Conservation (phyloP, 1,140 invertebrate genomes). For the Atta cephalotes region DNA sequence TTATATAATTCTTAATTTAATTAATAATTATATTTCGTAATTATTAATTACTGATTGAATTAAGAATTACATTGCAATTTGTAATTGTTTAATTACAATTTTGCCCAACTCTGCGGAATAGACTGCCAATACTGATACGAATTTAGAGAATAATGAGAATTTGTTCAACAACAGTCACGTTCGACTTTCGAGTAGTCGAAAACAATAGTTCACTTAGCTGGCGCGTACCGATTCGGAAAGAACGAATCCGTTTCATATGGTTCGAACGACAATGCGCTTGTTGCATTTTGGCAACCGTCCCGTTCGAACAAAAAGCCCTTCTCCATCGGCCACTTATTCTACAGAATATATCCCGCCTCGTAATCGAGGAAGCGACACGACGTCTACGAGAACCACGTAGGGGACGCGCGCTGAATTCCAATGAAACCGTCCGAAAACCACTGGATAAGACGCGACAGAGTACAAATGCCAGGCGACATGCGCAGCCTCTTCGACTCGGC, state of each 20-base stretch:
- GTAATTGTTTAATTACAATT: no score
- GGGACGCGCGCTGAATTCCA: conserved; percentile 52
- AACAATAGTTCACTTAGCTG: conserved; percentile 35
- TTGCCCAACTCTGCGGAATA: neutral
- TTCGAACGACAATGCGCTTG: conserved; percentile 58
- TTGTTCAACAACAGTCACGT: conserved; percentile 24
- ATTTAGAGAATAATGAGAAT: conserved; percentile 24
- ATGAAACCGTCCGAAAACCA: conserved; percentile 52
- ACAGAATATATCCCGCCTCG: neutral
- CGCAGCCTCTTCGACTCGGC: neutral
- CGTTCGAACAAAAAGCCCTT: neutral
- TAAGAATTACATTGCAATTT: no score
- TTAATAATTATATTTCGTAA: no score
- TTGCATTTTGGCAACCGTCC: conserved; percentile 70
- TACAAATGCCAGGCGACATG: conserved; percentile 56
- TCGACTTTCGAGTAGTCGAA: neutral
- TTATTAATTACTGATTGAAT: no score
- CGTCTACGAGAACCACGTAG: conserved; percentile 31
- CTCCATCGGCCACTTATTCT: conserved; percentile 14
- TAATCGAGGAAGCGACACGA: conserved; percentile 16
- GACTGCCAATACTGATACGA: neutral
- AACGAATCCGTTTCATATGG: neutral
- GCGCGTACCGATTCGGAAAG: conserved; percentile 9
- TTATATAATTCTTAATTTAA: no score
- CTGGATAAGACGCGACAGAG: conserved; percentile 26